Evolutionary conservation across 2,113 vertebrate species (phyloP), one percentile per base, ranked within the genome.

Genomic region (Papio anubis): DNA sequence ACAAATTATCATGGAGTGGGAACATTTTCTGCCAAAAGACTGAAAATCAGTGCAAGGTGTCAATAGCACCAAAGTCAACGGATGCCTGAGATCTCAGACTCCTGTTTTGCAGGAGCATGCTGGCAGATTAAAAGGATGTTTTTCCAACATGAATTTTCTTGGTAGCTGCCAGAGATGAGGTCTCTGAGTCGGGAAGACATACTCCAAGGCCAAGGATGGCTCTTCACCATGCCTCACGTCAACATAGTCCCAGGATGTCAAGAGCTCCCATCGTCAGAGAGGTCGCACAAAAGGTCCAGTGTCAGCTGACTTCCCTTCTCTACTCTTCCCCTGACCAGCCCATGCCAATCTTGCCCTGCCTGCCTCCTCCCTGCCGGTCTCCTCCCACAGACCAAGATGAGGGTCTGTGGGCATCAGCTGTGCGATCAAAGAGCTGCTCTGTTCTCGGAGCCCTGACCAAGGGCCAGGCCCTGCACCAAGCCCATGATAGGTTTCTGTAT

Each of bases 401-500:
- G 43, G 4, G n/a, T 9, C 55, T 9, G 30, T 38, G 48, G 32
- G 48, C 40, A 8, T 43, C 8, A 12, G 68, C 45, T 20, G 6
- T 11, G 2, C 6, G 3, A 12, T n/a, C 43, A 18, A 66, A 68
- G 27, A 83, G 3, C 5, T 0, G 0, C 55, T 72, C 30, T 2
- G 6, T 2, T 20, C 83, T 8, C 4, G 0, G 50, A 45, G 18
- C 14, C 40, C 45, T 32, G 0, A 5, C 59, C 43, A 3, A 55
- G 84, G 13, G 43, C 35, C 61, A 57, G 32, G 76, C 11, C 59
- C 68, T 2, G 6, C 3, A 79, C 38, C 21, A 3, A 27, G 27
- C 48, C 43, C 0, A 0, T 35, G 17, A 21, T 0, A 35, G 43
- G 38, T 10, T 30, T 21, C 21, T 12, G 0, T 1, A 25, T 4